Evolutionary conservation across 1,140 invertebrate genomes (phyloP).

Genomic region (Cephus cinctus): DNA sequence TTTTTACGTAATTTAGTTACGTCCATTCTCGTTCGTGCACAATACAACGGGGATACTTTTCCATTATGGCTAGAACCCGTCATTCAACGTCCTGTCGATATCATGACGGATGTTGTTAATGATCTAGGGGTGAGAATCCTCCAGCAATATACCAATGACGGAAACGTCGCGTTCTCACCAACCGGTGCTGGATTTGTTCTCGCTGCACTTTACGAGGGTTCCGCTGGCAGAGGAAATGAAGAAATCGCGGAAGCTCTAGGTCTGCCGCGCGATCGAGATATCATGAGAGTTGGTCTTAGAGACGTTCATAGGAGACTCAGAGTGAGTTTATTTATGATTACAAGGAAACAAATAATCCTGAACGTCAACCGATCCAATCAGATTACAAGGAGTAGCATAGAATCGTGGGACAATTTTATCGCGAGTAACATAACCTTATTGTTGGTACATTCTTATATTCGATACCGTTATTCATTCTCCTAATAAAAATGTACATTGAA

Average conservation of each 20-base stretch:
- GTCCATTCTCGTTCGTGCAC: too few relatives aligned
- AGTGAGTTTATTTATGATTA: conserved; percentile 56
- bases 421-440: too few relatives aligned
- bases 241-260: conserved; percentile 68
- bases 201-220: conserved; percentile 74
- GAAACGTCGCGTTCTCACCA: conserved; percentile 83
- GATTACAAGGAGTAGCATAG: too few relatives aligned
- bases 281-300: conserved; percentile 72
- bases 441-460: too few relatives aligned
- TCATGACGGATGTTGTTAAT: conserved; percentile 79
- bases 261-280: conserved; percentile 67
- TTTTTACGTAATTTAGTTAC: too few relatives aligned
- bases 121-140: conserved; percentile 70
- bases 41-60: too few relatives aligned
- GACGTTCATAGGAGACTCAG: conserved; percentile 75
- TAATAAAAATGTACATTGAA: too few relatives aligned
- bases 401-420: too few relatives aligned
- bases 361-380: too few relatives aligned
- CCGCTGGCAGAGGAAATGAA: conserved; percentile 64
- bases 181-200: conserved; percentile 75
- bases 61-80: too few relatives aligned
- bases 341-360: background rate
- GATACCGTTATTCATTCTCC: too few relatives aligned
- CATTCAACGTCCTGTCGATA: conserved; percentile 59
- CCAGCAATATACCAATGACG: conserved; percentile 58